Evolutionary conservation across 2,113 vertebrate species (phyloP).

Genomic region (Capreolus pygargus): DNA sequence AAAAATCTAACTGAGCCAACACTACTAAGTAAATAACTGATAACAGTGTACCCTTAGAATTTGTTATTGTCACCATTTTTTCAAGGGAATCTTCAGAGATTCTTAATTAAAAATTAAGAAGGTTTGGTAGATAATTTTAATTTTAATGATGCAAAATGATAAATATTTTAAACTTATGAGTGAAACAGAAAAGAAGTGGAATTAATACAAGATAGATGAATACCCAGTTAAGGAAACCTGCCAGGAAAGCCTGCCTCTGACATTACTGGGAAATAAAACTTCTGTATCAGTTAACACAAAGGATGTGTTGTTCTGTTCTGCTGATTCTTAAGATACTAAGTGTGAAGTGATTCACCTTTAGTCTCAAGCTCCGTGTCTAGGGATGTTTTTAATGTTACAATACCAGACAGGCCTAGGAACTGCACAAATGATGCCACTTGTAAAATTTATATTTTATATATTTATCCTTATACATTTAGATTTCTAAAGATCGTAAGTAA

Average conservation of each 20-base stretch:
- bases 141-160: background rate
- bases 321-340: background rate
- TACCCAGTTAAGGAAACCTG: background rate
- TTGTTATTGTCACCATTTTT: background rate
- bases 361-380: background rate
- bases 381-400: background rate
- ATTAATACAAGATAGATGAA: background rate
- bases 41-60: background rate
- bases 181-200: background rate
- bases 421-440: background rate
- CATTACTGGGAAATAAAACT: background rate
- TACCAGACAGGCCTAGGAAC: background rate
- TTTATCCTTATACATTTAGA: background rate
- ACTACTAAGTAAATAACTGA: background rate
- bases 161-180: background rate
- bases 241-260: background rate
- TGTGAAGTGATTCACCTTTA: background rate
- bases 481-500: background rate
- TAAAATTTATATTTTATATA: background rate
- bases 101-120: background rate
- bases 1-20: background rate
- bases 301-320: background rate
- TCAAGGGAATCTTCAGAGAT: background rate
- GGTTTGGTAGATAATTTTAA: background rate
- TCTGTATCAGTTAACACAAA: background rate